A percentile compares a stretch with the other conserved stretches of the same genome.
Evolutionary conservation across 1,140 invertebrate species (phyloP).

Genomic region (Apis dorsata): DNA sequence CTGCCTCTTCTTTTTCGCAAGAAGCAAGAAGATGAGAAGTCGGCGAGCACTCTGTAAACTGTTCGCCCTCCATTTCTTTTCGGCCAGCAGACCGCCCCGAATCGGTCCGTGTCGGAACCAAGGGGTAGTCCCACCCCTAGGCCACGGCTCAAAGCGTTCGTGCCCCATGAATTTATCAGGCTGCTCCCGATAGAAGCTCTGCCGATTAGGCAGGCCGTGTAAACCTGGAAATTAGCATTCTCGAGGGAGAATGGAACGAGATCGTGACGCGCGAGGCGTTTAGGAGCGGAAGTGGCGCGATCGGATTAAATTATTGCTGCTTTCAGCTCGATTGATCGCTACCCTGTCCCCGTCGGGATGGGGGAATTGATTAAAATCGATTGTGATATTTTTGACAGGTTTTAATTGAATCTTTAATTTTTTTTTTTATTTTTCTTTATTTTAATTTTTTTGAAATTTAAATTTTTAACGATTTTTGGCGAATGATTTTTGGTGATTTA

Average conservation of each 20-base stretch:
- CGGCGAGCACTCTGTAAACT: neutral
- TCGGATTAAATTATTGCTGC: conserved; percentile 28
- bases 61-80: conserved; percentile 43
- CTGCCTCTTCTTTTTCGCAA: no score
- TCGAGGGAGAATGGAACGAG: neutral
- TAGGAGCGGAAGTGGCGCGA: neutral
- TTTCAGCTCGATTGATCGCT: conserved; percentile 16
- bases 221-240: conserved; percentile 35
- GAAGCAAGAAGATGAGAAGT: no score
- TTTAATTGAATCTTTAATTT: no score
- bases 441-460: no score
- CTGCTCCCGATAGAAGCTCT: conserved; percentile 9
- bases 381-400: no score
- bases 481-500: no score
- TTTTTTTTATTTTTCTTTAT: no score
- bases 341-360: neutral
- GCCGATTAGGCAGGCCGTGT: conserved; percentile 9
- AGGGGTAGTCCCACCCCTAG: conserved; percentile 44
- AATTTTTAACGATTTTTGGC: no score
- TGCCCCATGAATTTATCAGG: conserved; percentile 41
- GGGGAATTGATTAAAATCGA: neutral
- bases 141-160: neutral
- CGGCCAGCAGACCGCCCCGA: conserved; percentile 33
- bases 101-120: conserved; percentile 3
- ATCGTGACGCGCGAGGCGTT: neutral